Percentiles rank a stretch among this genome's conserved stretches.
Evolutionary conservation across 2,113 vertebrate genomes (phyloP).

Genomic region (Lophotis ruficrista): DNA sequence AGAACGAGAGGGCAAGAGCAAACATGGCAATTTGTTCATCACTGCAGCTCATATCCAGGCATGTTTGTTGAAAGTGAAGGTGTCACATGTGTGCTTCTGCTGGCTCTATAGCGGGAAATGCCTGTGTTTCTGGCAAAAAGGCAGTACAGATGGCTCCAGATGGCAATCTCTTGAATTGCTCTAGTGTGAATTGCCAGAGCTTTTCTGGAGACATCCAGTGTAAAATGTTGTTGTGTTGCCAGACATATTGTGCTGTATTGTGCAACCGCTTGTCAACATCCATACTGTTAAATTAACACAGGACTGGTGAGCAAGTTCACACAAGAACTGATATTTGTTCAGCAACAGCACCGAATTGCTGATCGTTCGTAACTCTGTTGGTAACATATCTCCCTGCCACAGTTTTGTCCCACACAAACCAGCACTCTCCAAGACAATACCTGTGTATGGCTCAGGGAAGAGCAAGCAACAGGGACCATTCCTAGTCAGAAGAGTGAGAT

Average conservation of each 20-base stretch:
- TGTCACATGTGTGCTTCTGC: neutral
- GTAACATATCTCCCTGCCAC: neutral
- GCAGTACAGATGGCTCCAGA: slow-evolving; percentile 43
- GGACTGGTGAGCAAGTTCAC: neutral
- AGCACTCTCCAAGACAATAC: neutral
- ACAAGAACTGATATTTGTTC: neutral
- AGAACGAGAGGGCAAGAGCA: neutral
- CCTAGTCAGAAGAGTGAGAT: neutral
- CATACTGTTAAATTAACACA: neutral
- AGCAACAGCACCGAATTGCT: neutral
- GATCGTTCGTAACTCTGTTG: neutral
- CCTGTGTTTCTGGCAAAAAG: neutral
- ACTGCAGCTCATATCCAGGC: neutral
- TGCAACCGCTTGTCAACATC: neutral
- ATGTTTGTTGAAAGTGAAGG: neutral
- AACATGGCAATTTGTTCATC: neutral
- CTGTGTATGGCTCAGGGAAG: neutral
- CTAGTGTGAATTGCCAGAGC: neutral
- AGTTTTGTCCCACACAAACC: neutral
- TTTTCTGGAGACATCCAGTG: neutral
- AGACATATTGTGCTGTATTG: neutral
- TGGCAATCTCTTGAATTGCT: neutral
- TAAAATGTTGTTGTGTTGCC: neutral
- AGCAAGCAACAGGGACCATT: neutral
- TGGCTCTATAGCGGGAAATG: neutral